These are phyloP conservation scores for Drosophila algonquin DNA, from an alignment of 2,888 invertebrate species.

Conservation along the genomic window DNA sequence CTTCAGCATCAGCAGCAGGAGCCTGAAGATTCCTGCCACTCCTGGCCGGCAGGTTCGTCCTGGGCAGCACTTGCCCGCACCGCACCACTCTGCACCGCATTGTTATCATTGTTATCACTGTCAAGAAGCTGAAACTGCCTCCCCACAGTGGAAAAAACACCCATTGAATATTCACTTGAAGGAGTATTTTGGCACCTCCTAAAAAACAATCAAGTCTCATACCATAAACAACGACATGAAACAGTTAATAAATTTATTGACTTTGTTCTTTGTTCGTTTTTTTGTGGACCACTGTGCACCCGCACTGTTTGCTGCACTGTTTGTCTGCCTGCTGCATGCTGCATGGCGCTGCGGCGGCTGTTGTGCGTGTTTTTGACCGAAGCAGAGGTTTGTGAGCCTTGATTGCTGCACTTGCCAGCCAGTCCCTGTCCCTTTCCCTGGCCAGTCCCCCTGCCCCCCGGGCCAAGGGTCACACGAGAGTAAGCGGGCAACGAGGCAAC, in stretches of 20 bases:
- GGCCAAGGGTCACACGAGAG: conserved; percentile 63
- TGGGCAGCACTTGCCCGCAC: conserved; percentile 31
- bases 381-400: conserved; percentile 76
- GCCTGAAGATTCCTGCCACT: conserved; percentile 32
- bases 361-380: conserved; percentile 73
- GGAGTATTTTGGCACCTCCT: neutral
- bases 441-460: neutral
- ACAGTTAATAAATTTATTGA: neutral
- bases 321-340: conserved; percentile 52
- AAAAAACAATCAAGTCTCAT: neutral
- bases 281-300: conserved; percentile 37
- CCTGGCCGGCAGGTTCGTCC: conserved; percentile 16
- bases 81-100: conserved; percentile 11
- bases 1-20: neutral
- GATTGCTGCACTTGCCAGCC: conserved; percentile 73
- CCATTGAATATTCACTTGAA: neutral
- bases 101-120: conserved; percentile 68
- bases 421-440: conserved; percentile 23
- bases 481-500: conserved; percentile 34
- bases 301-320: conserved; percentile 49
- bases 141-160: conserved; percentile 33
- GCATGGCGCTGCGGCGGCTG: conserved; percentile 28
- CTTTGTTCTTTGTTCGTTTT: neutral
- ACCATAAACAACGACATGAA: neutral
- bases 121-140: conserved; percentile 69